These are phyloP conservation scores for Cryptophagus acutangulus DNA, from an alignment of 2,888 invertebrate genomes.

Conservation along the genomic window DNA sequence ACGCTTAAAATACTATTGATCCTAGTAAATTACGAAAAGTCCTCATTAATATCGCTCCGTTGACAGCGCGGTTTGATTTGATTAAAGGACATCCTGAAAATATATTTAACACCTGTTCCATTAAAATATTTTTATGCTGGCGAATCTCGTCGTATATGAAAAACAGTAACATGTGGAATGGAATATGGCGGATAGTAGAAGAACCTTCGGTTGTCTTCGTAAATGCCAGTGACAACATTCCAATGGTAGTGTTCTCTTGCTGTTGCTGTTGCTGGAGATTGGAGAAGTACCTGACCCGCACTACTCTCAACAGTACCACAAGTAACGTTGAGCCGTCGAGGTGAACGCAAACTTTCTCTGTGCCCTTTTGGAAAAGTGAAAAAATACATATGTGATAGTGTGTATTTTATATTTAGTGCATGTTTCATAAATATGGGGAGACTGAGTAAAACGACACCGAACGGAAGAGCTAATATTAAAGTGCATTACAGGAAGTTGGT, in stretches of 20 bases:
- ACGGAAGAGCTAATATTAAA: conserved; percentile 50
- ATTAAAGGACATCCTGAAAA: conserved; percentile 14
- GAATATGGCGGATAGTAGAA: conserved; percentile 23
- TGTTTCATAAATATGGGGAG: conserved; percentile 48
- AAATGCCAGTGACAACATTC: conserved; percentile 45
- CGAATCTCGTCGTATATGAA: conserved; percentile 9
- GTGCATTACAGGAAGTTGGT: conserved; percentile 57
- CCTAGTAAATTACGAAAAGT: background rate
- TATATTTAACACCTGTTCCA: conserved; percentile 15
- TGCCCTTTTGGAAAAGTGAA: conserved; percentile 11
- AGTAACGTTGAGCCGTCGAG: conserved; percentile 9
- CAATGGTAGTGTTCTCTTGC: conserved; percentile 29
- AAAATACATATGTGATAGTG: conserved; percentile 17
- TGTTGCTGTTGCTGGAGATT: no score
- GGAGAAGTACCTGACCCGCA: conserved; percentile 29
- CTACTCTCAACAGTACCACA: conserved; percentile 20
- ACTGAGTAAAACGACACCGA: conserved; percentile 46
- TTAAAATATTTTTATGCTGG: conserved; percentile 15
- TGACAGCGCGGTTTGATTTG: background rate
- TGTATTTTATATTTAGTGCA: background rate
- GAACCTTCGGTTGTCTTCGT: conserved; percentile 37
- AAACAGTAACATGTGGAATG: conserved; percentile 6
- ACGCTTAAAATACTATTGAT: no score
- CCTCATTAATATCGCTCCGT: conserved; percentile 3
- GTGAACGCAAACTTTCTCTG: no score